Percentiles rank a stretch among this genome's conserved stretches.
Conservation (phyloP, 2,888 invertebrate species). For the Drosophila borborema region DNA sequence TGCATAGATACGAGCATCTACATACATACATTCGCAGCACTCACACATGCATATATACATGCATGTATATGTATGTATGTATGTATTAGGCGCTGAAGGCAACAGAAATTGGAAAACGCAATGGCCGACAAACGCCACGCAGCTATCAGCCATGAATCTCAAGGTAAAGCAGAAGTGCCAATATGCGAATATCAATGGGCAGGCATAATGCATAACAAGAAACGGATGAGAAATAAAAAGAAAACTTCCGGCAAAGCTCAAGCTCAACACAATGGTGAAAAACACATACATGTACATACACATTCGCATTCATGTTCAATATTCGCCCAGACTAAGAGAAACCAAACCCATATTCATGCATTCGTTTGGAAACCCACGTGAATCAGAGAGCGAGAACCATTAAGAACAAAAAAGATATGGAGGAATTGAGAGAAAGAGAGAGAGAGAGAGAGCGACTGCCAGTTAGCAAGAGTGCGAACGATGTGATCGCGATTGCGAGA, state of each 20-base stretch:
- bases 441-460: slow-evolving; percentile 13
- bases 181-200: slow-evolving; percentile 56
- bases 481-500: slow-evolving; percentile 62
- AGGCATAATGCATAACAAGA: slow-evolving; percentile 53
- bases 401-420: slow-evolving; percentile 55
- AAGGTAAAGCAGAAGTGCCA: slow-evolving; percentile 62
- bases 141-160: slow-evolving; percentile 63
- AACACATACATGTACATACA: slow-evolving; percentile 22
- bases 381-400: slow-evolving; percentile 66
- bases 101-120: slow-evolving; percentile 71
- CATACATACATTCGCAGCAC: slow-evolving; percentile 5
- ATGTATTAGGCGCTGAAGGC: slow-evolving; percentile 60
- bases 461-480: slow-evolving; percentile 20
- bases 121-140: slow-evolving; percentile 77
- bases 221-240: slow-evolving; percentile 69
- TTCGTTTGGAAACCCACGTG: slow-evolving; percentile 70
- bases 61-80: neutral
- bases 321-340: slow-evolving; percentile 46
- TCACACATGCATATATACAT: neutral
- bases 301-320: slow-evolving; percentile 3
- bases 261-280: slow-evolving; percentile 60
- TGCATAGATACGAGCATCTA: neutral
- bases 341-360: slow-evolving; percentile 50
- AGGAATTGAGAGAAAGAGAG: slow-evolving; percentile 22
- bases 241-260: slow-evolving; percentile 75